These are phyloP conservation scores for Myiagra hebetior DNA, from an alignment of 2,113 vertebrate species.

Conservation along the genomic window DNA sequence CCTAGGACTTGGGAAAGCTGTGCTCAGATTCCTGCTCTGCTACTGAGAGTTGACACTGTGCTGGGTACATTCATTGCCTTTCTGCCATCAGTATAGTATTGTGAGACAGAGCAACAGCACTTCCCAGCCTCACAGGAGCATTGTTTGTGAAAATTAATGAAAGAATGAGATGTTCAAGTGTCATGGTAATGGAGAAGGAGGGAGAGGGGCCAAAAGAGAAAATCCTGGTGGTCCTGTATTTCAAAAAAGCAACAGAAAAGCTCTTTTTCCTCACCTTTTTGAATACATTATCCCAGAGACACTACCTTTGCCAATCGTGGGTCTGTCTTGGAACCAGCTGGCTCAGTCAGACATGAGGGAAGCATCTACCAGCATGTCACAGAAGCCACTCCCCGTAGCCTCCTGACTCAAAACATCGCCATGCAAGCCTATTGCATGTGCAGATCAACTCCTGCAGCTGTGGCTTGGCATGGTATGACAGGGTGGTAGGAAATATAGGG, in stretches of 20 bases:
- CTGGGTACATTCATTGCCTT: not conserved
- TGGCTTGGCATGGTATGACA: not conserved
- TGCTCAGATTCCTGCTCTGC: not conserved
- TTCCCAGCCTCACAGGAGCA: not conserved
- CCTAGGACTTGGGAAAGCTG: not conserved
- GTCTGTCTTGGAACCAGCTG: not conserved
- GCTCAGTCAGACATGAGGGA: not conserved
- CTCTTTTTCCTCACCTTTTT: accelerated
- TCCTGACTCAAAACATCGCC: not conserved
- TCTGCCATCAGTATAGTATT: not conserved
- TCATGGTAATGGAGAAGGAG: not conserved
- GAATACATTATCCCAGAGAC: not conserved
- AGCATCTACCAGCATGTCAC: not conserved
- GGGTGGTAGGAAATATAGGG: not conserved
- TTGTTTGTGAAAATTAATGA: not conserved
- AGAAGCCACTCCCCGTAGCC: not conserved
- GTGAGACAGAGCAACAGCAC: not conserved
- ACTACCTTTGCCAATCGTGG: not conserved
- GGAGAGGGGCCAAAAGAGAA: not conserved
- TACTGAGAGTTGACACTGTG: accelerated
- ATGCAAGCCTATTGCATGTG: not conserved
- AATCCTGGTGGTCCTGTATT: not conserved
- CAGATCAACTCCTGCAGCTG: not conserved
- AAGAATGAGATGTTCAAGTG: not conserved
- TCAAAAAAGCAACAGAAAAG: not conserved